Base-by-base conservation (phyloP, 2,797 vertebrate species). In the Poeciliopsis turneri region DNA sequence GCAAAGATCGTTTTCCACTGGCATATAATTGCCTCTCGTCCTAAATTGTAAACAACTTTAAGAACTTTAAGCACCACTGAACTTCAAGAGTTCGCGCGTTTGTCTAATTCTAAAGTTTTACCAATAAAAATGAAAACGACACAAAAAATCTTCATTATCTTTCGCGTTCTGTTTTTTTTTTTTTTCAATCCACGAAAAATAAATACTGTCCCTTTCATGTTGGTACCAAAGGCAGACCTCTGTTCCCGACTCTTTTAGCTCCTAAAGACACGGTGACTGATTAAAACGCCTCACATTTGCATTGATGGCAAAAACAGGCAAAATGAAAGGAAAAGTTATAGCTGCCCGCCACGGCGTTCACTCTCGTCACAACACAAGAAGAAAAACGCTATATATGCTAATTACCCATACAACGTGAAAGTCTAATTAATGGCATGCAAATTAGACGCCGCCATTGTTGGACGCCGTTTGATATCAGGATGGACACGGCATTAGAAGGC, bases 351-450 rank as follows among this genome's bases (percentile, higher is more conserved):
- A 89, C 88, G 84, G 89, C 87, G 90, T 92, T 93, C 93, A 89
- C 85, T 88, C 87, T 3, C 87, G 89, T 89, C 87, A 89, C 91
- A 91, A 93, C 89, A 91, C 85, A 74, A 82, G 45, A 88, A 85
- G 23, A 53, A 53, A 53, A 53, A 10, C 79, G 86, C 82, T 93
- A 92, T 95, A 92, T 94, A 95, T 94, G 93, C 92, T 94, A 96
- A 95, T 94, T 92, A 93, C 71, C 78, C 84, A 80, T 92, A 92
- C 91, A 93, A 92, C 92, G 89, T 89, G 92, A 94, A 90, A 91
- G 87, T 93, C 90, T 95, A 96, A 96, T 96, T 96, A 95, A 95
- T 87, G 55, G 66, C 84, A 95, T 95, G 95, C 93, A 95, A 96
- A 96, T 96, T 90, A 94, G 90, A 83, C 82, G 43, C 64, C 72